Base-by-base conservation (phyloP, 2,797 vertebrate species). In the Meda fulgida region DNA sequence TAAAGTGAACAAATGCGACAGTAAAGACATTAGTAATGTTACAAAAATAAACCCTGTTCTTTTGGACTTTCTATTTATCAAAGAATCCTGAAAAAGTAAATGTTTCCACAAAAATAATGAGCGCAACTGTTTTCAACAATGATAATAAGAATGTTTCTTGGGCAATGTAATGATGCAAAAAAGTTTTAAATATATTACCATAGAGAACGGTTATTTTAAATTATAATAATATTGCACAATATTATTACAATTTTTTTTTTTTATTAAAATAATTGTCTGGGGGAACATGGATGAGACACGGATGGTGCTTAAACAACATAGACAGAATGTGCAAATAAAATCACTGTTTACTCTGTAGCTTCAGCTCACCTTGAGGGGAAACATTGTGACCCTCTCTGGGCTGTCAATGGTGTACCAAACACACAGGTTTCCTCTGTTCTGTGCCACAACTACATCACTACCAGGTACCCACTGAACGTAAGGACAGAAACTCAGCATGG, bases 381-480 rank as follows among this genome's bases (percentile, higher is more conserved):
- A 96, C 95, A 96, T 97, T 92, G 97, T 98, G 92, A 97, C 94
- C 87, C 95, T 94, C 89, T 99, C 97, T 0, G 98, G 97, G 79
- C 97, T 97, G 90, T 99, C 97, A 0, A 98, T 98, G 88, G 96
- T 99, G 93, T 99, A 99, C 98, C 98, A 99, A 10, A 99, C 89
- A 82, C 97, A 99, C 76, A 99, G 94, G 91, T 88, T 97, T 43
- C 92, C 96, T 11, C 96, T 92, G 94, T 97, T 99, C 89, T 99
- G 98, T 63, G 97, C 97, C 7, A 99, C 97, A 75, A 98, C 97
- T 87, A 99, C 98, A 0, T 99, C 98, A 0, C 98, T 99, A 90
- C 96, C 95, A 0, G 97, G 98, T 0, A 99, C 97, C 98, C 98
- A 99, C 87, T 99, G 98, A 79, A 98, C 97, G 0, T 97, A 99